Evolutionary conservation across 1,140 invertebrate species (phyloP).

Genomic region (Hypsibius dujardini): DNA sequence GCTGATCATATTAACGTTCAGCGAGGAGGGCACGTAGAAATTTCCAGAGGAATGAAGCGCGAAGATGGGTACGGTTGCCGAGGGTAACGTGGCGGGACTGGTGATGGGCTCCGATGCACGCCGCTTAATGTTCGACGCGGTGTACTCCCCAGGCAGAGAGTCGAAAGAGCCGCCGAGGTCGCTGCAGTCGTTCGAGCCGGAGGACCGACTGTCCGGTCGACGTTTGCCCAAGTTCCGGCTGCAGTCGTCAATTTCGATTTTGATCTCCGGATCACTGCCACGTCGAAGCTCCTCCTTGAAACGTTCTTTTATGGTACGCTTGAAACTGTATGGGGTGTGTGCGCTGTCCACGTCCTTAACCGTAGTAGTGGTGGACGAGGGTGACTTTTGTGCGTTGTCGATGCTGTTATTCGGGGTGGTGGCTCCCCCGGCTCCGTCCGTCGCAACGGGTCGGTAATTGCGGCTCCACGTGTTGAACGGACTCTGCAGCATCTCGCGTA

Average conservation of each 20-base stretch:
- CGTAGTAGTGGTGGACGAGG: slow-evolving; percentile 15
- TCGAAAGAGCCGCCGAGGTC: slow-evolving; percentile 8
- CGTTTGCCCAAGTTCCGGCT: background rate
- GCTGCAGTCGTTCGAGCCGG: slow-evolving; percentile 7
- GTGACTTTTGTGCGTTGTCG: background rate
- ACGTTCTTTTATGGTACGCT: slow-evolving; percentile 13
- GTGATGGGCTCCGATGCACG: background rate
- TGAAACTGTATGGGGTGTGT: slow-evolving; percentile 4
- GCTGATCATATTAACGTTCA: background rate
- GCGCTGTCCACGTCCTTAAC: background rate
- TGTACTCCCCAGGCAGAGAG: background rate
- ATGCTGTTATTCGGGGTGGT: background rate
- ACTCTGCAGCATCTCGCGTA: slow-evolving; percentile 26
- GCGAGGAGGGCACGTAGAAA: slow-evolving; percentile 57
- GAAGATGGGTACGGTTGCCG: slow-evolving; percentile 49
- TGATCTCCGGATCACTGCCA: slow-evolving; percentile 6
- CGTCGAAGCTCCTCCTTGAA: slow-evolving; percentile 5
- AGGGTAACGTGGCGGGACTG: slow-evolving; percentile 20
- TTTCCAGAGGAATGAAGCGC: slow-evolving; percentile 61
- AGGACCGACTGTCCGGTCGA: background rate
- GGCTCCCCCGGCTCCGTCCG: background rate
- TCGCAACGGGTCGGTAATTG: background rate
- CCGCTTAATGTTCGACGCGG: background rate
- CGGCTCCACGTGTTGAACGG: slow-evolving; percentile 19
- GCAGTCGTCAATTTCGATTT: background rate